A percentile compares a stretch with the other conserved stretches of the same genome.
phyloP scores from a whole-genome alignment of 2,888 invertebrate species.

The Torymus auratus region DNA sequence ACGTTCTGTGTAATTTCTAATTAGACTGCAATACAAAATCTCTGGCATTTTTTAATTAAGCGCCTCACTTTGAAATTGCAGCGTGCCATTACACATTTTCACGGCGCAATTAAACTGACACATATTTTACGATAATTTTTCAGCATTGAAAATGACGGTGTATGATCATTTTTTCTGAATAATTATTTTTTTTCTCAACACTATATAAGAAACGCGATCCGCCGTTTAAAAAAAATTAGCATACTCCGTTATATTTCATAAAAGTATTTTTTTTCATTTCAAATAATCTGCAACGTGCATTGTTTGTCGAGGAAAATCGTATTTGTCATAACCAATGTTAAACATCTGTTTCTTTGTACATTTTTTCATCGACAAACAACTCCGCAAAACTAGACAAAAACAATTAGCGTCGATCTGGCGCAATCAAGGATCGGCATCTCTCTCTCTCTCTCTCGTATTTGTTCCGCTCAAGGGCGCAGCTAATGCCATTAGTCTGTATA shows the following conservation, averaged over 20 bases:
- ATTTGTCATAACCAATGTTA: too few species aligned
- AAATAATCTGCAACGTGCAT: too few species aligned
- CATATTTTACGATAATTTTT: neutral
- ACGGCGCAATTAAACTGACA: conserved; percentile 2
- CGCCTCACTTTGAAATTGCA: conserved; percentile 1
- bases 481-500: neutral
- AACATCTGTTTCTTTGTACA: too few species aligned
- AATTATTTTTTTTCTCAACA: neutral
- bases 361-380: too few species aligned
- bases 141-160: too few species aligned
- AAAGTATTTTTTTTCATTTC: too few species aligned
- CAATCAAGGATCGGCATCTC: neutral
- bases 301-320: too few species aligned
- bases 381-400: neutral
- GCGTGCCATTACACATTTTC: conserved; percentile 6
- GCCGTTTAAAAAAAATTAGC: too few species aligned
- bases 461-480: neutral
- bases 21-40: neutral
- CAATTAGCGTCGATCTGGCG: conserved; percentile 6
- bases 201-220: too few species aligned
- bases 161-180: too few species aligned
- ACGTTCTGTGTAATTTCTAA: conserved; percentile 1
- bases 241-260: too few species aligned
- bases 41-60: conserved; percentile 22
- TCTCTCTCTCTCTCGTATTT: neutral